Conservation (phyloP, 1,140 invertebrate species). For the Thaumatotibia leucotreta region DNA sequence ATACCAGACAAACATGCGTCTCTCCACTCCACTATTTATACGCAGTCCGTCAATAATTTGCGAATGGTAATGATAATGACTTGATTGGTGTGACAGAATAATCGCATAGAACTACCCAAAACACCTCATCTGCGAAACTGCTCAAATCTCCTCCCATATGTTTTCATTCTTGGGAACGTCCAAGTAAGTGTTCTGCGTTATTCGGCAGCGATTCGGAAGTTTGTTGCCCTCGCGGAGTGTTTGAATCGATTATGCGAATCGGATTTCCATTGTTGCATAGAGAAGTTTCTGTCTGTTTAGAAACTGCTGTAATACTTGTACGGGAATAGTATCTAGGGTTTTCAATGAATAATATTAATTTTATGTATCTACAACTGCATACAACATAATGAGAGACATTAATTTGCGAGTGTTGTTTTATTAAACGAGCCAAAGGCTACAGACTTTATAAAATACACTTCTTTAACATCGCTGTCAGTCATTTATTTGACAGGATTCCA, state of each 20-base stretch:
- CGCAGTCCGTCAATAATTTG: too few relatives aligned
- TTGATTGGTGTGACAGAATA: too few relatives aligned
- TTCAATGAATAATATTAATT: too few relatives aligned
- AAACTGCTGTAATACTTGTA: neutral
- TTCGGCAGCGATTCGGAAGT: constrained; percentile 25
- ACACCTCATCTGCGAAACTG: too few relatives aligned
- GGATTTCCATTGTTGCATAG: constrained; percentile 9
- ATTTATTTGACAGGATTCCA: too few relatives aligned
- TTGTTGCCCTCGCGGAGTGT: constrained; percentile 2
- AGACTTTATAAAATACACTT: too few relatives aligned
- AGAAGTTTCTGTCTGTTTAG: neutral
- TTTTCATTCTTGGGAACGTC: constrained; percentile 29
- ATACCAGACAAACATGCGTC: too few relatives aligned
- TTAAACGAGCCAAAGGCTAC: too few relatives aligned
- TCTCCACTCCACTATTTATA: too few relatives aligned
- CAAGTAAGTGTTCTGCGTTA: constrained; percentile 29
- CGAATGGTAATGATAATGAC: too few relatives aligned
- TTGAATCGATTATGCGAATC: constrained; percentile 13
- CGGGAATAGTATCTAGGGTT: neutral
- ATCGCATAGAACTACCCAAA: too few relatives aligned
- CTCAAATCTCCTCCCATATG: constrained; percentile 21
- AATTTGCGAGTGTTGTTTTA: neutral
- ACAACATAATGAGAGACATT: neutral
- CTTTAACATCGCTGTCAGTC: too few relatives aligned
- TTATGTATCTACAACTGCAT: neutral